Base-by-base conservation (phyloP, 2,888 invertebrate species). In the Chaitophorus viminalis region DNA sequence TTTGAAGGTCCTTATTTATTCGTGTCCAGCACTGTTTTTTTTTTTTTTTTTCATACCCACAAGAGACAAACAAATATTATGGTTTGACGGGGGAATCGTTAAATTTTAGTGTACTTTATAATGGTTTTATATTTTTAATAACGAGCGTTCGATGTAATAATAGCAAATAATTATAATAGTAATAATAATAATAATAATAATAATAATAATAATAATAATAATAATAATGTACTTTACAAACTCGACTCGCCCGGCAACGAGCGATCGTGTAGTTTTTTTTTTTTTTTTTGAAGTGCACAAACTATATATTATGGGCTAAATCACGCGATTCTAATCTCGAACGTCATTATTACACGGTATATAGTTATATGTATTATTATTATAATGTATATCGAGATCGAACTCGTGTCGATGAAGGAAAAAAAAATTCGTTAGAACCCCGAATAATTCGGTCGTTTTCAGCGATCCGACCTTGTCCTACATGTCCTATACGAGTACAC, bases 381-480 rank as follows among this genome's bases (percentile, higher is more conserved):
- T 36, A 36, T 36, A 36, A 36, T 36, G 36, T 14, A 9, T 9
- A 46, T 25, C n/a, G 2, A 14, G 14, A 46, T 36, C n/a, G 11
- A 31, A n/a, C 2, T 52, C 60, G 65, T 65, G 60, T 75, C 74
- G 60, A 60, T 39, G 25, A 17, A 9, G 36, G 75, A 52, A 60
- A 65, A 54, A 46, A 46, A 1, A 11, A 60, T 25, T n/a, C 60
- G 60, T 6, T 25, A 29, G 1, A 11, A 11, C 70, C 31, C 46
- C 82, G 60, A 33, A 31, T 17, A 60, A 60, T 82, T 75, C 75
- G 83, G 33, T 77, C 68, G 5, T 85, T 85, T 77, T 85, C 85
- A 21, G 21, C 70, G 60, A 39, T 75, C 65, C n/a, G 75, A 77
- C 85, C 85, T 85, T 85, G 85, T 77, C 46, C 85, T 33, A 70